These are phyloP conservation scores for Cyaniris semiargus DNA, from an alignment of 2,888 invertebrate genomes.

Conservation along the genomic window DNA sequence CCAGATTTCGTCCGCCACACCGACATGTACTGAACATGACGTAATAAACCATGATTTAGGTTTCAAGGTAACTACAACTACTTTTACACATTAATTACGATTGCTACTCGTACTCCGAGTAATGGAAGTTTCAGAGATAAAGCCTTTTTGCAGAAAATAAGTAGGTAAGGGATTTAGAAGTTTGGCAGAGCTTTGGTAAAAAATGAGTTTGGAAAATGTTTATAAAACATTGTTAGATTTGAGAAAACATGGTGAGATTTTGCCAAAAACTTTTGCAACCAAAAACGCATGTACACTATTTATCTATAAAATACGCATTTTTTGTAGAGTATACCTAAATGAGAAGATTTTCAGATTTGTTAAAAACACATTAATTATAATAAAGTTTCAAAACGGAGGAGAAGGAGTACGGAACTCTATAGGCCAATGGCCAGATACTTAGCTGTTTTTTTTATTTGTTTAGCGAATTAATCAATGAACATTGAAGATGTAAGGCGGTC, in stretches of 20 bases:
- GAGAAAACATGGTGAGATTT: too few species aligned
- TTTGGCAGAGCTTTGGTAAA: too few species aligned
- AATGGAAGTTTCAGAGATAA: background rate
- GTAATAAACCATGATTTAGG: constrained; percentile 10
- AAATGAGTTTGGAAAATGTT: too few species aligned
- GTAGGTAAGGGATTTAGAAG: background rate
- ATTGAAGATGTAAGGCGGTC: constrained; percentile 17
- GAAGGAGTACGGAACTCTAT: background rate
- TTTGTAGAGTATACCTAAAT: too few species aligned
- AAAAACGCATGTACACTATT: too few species aligned
- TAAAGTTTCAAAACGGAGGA: background rate
- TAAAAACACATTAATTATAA: too few species aligned
- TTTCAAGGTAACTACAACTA: constrained; percentile 15
- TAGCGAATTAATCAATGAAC: constrained; percentile 13
- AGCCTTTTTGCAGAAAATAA: background rate
- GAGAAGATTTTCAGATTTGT: too few species aligned
- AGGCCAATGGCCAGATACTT: background rate
- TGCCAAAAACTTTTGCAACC: too few species aligned
- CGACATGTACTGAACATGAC: constrained; percentile 28
- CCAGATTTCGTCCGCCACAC: constrained; percentile 62
- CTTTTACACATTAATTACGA: constrained; percentile 1
- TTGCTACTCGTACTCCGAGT: background rate
- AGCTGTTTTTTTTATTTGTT: background rate
- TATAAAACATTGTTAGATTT: too few species aligned
- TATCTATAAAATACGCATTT: too few species aligned